Conservation (phyloP, 2,888 invertebrate species). For the Lycia hirtaria region DNA sequence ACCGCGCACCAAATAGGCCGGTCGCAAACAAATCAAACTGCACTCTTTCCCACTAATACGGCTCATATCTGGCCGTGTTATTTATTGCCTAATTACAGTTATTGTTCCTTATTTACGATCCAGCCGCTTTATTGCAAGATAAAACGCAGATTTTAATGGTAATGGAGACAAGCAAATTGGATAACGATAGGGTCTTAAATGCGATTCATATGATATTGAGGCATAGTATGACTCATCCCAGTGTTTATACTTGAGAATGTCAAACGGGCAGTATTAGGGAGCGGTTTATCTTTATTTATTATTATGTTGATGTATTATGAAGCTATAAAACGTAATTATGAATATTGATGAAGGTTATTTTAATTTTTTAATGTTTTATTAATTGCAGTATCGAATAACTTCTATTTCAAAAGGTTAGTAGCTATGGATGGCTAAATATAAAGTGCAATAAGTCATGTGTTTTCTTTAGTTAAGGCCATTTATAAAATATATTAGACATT, state of each 20-base stretch:
- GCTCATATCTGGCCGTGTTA: constrained; percentile 62
- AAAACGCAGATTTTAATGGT: constrained; percentile 62
- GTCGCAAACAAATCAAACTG: constrained; percentile 43
- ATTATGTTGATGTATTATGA: neutral
- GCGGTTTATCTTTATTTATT: neutral
- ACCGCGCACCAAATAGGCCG: constrained; percentile 40
- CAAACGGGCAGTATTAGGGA: neutral
- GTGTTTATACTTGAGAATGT: constrained; percentile 31
- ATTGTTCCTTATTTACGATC: constrained; percentile 68
- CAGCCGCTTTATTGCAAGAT: constrained; percentile 61
- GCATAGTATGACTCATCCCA: constrained; percentile 25
- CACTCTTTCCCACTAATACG: constrained; percentile 48
- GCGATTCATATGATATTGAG: constrained; percentile 47
- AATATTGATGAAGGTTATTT: constrained; percentile 1
- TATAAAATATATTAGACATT: too few species aligned
- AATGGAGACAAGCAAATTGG: constrained; percentile 57
- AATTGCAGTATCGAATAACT: neutral
- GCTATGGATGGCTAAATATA: too few species aligned
- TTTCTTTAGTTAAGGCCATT: too few species aligned
- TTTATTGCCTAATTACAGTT: constrained; percentile 68
- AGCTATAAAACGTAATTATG: neutral
- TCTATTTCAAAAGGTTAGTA: too few species aligned
- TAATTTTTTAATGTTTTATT: neutral
- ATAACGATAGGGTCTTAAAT: constrained; percentile 49
- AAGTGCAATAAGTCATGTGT: too few species aligned